A percentile compares a stretch with the other conserved stretches of the same genome.
These are phyloP conservation scores for Lasiommata megera DNA, from an alignment of 2,888 invertebrate species.

Conservation along the genomic window DNA sequence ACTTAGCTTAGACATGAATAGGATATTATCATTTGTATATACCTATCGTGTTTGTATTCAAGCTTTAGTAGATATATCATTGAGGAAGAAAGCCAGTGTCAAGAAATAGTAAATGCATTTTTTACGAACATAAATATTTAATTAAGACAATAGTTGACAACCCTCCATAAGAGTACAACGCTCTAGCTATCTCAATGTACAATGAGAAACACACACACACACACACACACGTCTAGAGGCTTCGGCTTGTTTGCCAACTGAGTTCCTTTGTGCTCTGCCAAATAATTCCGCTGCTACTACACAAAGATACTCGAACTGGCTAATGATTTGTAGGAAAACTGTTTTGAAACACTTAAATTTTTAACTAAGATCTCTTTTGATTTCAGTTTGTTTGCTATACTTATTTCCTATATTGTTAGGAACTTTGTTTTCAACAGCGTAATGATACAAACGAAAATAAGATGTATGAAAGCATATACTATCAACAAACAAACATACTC, in stretches of 20 bases:
- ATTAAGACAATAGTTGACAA: not conserved
- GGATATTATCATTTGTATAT: no score
- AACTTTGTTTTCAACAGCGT: not conserved
- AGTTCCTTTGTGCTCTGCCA: conserved; percentile 20
- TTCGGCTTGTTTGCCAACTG: conserved; percentile 20
- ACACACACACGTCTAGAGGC: conserved; percentile 3
- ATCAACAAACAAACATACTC: no score
- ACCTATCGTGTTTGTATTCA: no score
- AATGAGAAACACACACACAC: conserved; percentile 16
- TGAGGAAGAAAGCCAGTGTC: no score
- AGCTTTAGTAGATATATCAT: no score
- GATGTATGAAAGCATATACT: no score
- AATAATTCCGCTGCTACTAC: conserved; percentile 21
- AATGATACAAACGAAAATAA: no score
- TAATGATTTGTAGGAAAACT: conserved; percentile 17
- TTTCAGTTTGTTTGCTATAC: not conserved
- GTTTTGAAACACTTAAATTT: conserved; percentile 4
- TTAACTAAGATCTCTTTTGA: not conserved
- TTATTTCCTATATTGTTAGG: not conserved
- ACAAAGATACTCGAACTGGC: conserved; percentile 14
- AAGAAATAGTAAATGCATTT: no score
- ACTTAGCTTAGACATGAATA: no score
- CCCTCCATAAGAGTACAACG: conserved; percentile 5
- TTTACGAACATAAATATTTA: no score
- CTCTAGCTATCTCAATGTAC: conserved; percentile 11